Evolutionary conservation across 2,113 vertebrate species (phyloP), one percentile per base, ranked within the genome.

Genomic region (Setophaga petechia): DNA sequence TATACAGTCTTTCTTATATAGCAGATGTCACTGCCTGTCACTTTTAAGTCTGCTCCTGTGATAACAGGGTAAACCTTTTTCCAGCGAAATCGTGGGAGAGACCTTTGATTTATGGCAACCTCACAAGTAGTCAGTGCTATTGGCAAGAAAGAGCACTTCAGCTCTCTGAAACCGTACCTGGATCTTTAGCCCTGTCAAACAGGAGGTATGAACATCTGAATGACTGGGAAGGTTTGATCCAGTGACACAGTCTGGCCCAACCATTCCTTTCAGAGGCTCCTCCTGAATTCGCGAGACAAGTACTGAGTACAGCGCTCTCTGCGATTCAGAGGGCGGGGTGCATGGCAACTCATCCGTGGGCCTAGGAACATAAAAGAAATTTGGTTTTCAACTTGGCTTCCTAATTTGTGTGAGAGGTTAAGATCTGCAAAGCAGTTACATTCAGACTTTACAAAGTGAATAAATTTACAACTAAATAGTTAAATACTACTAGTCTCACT

Each of bases 171-270:
- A 31, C 31, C n/a, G 0, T 97, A 99, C 99, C 99, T 99, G 99
- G 96, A 99, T 99, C 93, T 98, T 98, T 73, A 98, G 97, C 39
- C 99, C 99, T 8, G 99, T 99, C 94, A 99, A 98, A 87, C 99
- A 99, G 74, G 99, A 99, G 46, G 98, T 95, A 73, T 99, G 99
- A 71, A 98, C 97, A 12, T 99, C 99, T 10, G 99, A 99, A 93
- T 99, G 99, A 90, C 99, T 99, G 15, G 99, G 99, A 66, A 99
- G 98, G 59, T 98, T 99, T n/a, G 99, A 99, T 27, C 99, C 99
- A 5, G 98, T 99, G 93, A 99, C 99, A 23, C 98, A 99, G 95
- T 99, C 99, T 6, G 98, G 98, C 39, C 99, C 99, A 62, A 95
- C 91, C 90, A 99, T 96, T 59, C 98, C 98, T 85, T 74, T 95